phyloP scores from a whole-genome alignment of 2,888 invertebrate species.

The Oscheius onirici region DNA sequence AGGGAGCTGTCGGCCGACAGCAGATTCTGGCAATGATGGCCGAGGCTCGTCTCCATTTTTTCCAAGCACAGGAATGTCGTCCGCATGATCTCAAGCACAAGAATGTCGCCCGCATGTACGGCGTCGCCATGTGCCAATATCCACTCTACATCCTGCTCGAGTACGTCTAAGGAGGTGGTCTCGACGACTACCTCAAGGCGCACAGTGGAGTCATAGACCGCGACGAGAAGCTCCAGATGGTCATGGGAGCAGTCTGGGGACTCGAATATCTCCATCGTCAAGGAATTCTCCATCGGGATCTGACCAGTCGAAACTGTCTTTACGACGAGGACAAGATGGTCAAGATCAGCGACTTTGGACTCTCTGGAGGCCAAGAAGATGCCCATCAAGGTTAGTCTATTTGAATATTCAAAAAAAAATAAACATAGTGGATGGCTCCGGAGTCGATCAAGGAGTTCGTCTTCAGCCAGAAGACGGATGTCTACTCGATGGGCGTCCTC shows the following conservation, averaged over 20 bases:
- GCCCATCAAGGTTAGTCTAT: no score
- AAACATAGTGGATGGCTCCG: conserved; percentile 46
- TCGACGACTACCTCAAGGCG: conserved; percentile 19
- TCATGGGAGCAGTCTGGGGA: conserved; percentile 30
- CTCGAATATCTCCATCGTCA: conserved; percentile 11
- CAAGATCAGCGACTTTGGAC: conserved; percentile 51
- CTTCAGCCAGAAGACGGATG: conserved; percentile 42
- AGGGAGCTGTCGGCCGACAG: not conserved
- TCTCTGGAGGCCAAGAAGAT: conserved; percentile 27
- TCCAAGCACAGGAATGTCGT: no score
- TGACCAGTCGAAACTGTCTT: conserved; percentile 28
- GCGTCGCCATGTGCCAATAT: conserved; percentile 23
- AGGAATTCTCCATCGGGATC: conserved; percentile 17
- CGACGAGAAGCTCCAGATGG: conserved; percentile 25
- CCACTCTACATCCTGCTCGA: conserved; percentile 25
- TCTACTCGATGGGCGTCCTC: conserved; percentile 48
- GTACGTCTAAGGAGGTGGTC: conserved; percentile 19
- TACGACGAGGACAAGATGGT: conserved; percentile 19
- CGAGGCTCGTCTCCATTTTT: conserved; percentile 27
- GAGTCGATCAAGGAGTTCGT: conserved; percentile 32
- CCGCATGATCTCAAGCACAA: conserved; percentile 14
- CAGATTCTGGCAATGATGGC: conserved; percentile 30
- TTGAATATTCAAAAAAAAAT: no score
- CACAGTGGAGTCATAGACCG: conserved; percentile 20
- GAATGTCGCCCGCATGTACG: conserved; percentile 31